Percentiles rank a stretch among this genome's conserved stretches.
phyloP scores from a whole-genome alignment of 2,888 invertebrate genomes.

The Hedya salicella region DNA sequence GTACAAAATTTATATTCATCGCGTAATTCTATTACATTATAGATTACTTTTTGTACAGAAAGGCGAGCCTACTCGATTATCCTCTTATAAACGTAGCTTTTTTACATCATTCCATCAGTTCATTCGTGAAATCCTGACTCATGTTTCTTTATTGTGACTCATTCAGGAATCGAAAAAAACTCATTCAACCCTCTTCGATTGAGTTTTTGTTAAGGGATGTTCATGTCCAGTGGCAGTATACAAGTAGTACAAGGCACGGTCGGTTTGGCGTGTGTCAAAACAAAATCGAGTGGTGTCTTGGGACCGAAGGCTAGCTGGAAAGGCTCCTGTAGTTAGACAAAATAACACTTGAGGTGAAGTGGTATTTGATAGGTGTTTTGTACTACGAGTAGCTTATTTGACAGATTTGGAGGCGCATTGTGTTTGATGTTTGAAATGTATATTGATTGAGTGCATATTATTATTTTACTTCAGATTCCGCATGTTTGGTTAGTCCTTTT shows the following conservation, averaged over 20 bases:
- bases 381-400: conserved; percentile 26
- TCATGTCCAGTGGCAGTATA: conserved; percentile 58
- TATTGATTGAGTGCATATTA: conserved; percentile 29
- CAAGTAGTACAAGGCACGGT: conserved; percentile 56
- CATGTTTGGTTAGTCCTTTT: background rate
- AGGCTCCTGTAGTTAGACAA: conserved; percentile 63
- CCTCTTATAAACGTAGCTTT: conserved; percentile 17
- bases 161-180: conserved; percentile 62
- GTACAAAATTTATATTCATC: too few relatives aligned
- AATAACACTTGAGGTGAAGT: conserved; percentile 48
- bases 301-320: conserved; percentile 63
- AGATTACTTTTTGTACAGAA: too few relatives aligned
- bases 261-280: conserved; percentile 77
- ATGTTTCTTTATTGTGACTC: conserved; percentile 63
- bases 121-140: conserved; percentile 58
- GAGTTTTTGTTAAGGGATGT: conserved; percentile 58
- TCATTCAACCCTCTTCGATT: conserved; percentile 65
- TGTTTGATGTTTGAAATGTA: conserved; percentile 35
- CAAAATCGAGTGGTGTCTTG: conserved; percentile 82
- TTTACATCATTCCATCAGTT: conserved; percentile 20
- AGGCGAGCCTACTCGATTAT: background rate
- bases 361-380: conserved; percentile 50
- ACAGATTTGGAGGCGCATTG: conserved; percentile 28
- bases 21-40: too few relatives aligned
- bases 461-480: background rate